Percentiles rank a stretch among this genome's conserved stretches.
Conservation (phyloP, 2,888 invertebrate genomes). For the Tipula vernalis region DNA sequence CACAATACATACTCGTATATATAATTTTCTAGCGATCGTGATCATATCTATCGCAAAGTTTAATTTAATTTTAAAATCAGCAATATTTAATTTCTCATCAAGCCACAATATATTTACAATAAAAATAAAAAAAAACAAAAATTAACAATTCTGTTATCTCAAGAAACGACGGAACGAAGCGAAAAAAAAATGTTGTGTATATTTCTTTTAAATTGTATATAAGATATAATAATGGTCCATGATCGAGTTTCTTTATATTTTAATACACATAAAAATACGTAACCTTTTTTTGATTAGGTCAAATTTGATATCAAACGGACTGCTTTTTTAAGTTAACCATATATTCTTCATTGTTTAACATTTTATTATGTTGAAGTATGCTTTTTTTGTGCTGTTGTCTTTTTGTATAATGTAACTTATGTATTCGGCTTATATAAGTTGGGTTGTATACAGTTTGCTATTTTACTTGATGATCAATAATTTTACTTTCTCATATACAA, state of each 20-base stretch:
- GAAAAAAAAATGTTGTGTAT: background rate
- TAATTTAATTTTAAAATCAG: background rate
- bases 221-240: background rate
- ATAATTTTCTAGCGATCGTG: background rate
- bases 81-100: background rate
- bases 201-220: background rate
- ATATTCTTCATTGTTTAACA: background rate
- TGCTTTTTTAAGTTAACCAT: background rate
- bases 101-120: background rate
- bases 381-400: background rate
- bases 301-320: background rate
- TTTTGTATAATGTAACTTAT: background rate
- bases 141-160: background rate
- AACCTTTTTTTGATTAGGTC: slow-evolving; percentile 4
- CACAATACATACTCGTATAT: background rate
- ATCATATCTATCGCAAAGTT: background rate
- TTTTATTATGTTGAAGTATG: background rate
- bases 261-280: background rate
- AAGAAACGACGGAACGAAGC: background rate
- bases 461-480: background rate
- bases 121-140: background rate
- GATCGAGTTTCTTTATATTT: background rate
- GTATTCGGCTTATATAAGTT: background rate
- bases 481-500: background rate
- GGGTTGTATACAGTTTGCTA: background rate